Evolutionary conservation across 53 echinoderm and acorn worm genomes (phyloP).

Genomic region (Luidia sarsii): DNA sequence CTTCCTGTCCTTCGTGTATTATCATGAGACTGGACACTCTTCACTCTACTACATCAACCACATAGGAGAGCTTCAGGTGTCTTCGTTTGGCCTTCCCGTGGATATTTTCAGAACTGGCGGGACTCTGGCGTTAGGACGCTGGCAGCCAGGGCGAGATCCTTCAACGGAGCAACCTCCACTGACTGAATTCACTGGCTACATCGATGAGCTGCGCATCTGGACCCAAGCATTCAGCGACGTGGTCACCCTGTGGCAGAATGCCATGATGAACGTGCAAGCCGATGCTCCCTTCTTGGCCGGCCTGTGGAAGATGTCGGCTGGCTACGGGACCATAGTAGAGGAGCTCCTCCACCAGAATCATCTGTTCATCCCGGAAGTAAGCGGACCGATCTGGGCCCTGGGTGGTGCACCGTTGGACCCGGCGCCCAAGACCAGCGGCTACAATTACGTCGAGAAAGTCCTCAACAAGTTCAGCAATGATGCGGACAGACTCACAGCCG

Average conservation of each 20-base stretch:
- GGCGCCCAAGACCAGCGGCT: conserved; percentile 22
- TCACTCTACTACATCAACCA: conserved; percentile 66
- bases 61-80: conserved; percentile 47
- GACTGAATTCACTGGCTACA: conserved; percentile 66
- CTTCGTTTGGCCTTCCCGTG: conserved; percentile 36
- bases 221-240: conserved; percentile 63
- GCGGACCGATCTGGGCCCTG: conserved; percentile 70
- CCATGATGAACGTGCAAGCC: conserved; percentile 60
- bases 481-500: conserved; percentile 52
- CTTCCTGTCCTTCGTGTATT: conserved; percentile 74
- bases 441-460: conserved; percentile 53
- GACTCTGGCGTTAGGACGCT: conserved; percentile 70
- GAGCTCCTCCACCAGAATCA: conserved; percentile 60
- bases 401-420: conserved; percentile 59
- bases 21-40: conserved; percentile 39
- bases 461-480: conserved; percentile 54
- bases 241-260: conserved; percentile 63
- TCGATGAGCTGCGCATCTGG: conserved; percentile 89
- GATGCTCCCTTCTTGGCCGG: conserved; percentile 52
- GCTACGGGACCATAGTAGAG: conserved; percentile 47
- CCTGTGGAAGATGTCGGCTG: conserved; percentile 84
- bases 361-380: conserved; percentile 47
- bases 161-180: conserved; percentile 39
- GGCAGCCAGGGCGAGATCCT: conserved; percentile 68
- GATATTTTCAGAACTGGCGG: conserved; percentile 66